phyloP scores from a whole-genome alignment of 2,113 vertebrate genomes.

The Neopipo cinnamomea region DNA sequence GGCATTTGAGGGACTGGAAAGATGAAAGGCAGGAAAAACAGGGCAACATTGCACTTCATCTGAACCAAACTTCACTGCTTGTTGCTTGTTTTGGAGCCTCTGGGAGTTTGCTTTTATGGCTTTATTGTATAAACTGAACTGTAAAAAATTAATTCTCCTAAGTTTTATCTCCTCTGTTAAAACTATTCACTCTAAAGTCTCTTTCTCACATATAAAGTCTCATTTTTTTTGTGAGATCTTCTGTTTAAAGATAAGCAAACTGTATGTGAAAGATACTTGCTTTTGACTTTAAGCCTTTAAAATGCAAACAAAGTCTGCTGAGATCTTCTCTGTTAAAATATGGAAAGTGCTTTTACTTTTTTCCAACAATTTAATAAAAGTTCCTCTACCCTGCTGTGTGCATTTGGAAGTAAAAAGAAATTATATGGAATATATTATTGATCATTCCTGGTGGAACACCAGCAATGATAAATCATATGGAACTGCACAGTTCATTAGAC shows the following conservation, averaged over 20 bases:
- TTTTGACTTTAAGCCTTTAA: constrained; percentile 11
- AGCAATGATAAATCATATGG: constrained; percentile 43
- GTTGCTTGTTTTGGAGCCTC: constrained; percentile 43
- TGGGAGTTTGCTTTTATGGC: constrained; percentile 57
- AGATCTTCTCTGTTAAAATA: constrained; percentile 46
- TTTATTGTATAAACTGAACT: constrained; percentile 36
- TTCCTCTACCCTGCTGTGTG: constrained; percentile 43
- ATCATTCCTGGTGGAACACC: constrained; percentile 49
- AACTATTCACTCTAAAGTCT: constrained; percentile 25
- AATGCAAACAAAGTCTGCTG: constrained; percentile 6
- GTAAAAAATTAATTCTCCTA: constrained; percentile 18
- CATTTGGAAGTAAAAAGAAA: constrained; percentile 68
- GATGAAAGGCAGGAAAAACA: constrained; percentile 56
- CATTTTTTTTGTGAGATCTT: neutral
- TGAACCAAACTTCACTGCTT: constrained; percentile 55
- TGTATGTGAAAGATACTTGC: neutral
- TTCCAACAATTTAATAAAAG: constrained; percentile 51
- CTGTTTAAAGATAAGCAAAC: neutral
- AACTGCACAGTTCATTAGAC: constrained; percentile 64
- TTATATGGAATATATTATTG: constrained; percentile 61
- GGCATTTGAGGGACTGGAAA: constrained; percentile 44
- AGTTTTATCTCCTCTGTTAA: constrained; percentile 55
- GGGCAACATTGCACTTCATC: constrained; percentile 55
- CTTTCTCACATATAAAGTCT: neutral
- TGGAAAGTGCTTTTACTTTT: constrained; percentile 23